phyloP scores from a whole-genome alignment of 1,140 invertebrate genomes.

The Anoplolepis gracilipes region DNA sequence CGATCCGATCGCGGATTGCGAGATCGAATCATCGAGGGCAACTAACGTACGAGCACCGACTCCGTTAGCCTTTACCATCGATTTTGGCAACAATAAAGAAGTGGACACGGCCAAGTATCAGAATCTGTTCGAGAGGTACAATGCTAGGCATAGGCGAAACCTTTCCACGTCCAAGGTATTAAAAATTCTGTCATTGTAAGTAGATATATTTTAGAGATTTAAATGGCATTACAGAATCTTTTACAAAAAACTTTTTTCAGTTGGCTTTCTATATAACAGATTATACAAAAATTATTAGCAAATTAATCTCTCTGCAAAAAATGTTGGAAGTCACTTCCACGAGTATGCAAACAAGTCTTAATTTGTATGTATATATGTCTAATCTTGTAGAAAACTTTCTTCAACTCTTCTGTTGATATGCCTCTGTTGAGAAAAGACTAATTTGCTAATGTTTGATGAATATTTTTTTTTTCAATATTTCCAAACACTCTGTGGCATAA shows the following conservation, averaged over 20 bases:
- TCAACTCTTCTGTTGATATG: no score
- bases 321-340: no score
- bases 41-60: conserved; percentile 56
- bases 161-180: conserved; percentile 89
- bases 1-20: background rate
- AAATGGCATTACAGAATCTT: no score
- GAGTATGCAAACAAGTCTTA: no score
- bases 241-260: background rate
- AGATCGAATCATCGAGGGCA: conserved; percentile 51
- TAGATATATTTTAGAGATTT: conserved; percentile 2
- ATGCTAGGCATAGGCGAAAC: conserved; percentile 89
- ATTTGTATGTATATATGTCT: no score
- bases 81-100: conserved; percentile 88
- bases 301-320: no score
- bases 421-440: no score
- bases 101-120: conserved; percentile 88
- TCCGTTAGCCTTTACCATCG: conserved; percentile 88
- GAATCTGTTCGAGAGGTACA: conserved; percentile 90
- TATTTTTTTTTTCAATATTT: background rate
- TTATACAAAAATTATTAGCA: no score
- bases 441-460: background rate
- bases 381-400: no score
- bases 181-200: background rate
- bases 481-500: background rate
- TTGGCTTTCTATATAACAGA: background rate